Conservation (phyloP, 2,888 invertebrate genomes). For the Liopterus haemorrhoidalis region DNA sequence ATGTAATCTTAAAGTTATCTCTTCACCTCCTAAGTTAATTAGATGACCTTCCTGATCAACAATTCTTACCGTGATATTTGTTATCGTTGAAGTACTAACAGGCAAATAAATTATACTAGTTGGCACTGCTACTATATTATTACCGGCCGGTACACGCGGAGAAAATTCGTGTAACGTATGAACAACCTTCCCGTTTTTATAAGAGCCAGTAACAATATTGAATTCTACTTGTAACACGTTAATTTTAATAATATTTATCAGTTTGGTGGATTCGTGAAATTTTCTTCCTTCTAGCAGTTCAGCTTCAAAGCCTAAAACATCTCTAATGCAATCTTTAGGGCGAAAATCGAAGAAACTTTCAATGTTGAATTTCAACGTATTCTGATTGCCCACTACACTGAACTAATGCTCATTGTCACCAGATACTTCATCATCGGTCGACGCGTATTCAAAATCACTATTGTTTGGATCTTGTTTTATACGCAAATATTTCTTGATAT, state of each 20-base stretch:
- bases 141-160: constrained; percentile 27
- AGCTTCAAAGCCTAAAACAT: constrained; percentile 28
- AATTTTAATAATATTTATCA: constrained; percentile 35
- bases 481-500: constrained; percentile 17
- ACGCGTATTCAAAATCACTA: too few species aligned
- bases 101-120: constrained; percentile 30
- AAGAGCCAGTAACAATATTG: constrained; percentile 32
- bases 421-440: too few species aligned
- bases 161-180: constrained; percentile 39
- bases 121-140: constrained; percentile 8
- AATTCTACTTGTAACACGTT: constrained; percentile 32
- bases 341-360: constrained; percentile 24
- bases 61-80: constrained; percentile 28
- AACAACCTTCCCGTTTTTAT: constrained; percentile 29
- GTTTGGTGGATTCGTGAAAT: constrained; percentile 31
- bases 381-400: constrained; percentile 28
- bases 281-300: constrained; percentile 12
- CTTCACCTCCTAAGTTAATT: constrained; percentile 30
- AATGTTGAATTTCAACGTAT: constrained; percentile 31
- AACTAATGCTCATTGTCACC: background rate
- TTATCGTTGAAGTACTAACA: constrained; percentile 22
- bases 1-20: constrained; percentile 29
- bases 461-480: too few species aligned
- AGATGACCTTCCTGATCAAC: constrained; percentile 29
- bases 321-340: constrained; percentile 22